Percentiles rank a stretch among this genome's conserved stretches.
phyloP scores from a whole-genome alignment of 1,140 invertebrate genomes.

The Diploscapter pachys region DNA sequence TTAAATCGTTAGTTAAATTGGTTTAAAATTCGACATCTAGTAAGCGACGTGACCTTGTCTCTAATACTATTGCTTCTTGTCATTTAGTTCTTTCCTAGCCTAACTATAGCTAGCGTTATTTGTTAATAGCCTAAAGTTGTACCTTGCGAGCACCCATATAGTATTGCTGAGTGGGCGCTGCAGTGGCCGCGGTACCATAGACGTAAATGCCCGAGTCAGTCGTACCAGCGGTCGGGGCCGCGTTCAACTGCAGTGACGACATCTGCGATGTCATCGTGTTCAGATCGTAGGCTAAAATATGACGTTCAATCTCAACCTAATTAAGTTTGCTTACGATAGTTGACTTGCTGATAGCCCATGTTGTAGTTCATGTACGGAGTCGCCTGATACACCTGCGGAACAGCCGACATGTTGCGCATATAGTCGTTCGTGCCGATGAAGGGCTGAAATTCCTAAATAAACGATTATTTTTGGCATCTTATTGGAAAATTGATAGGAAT shows the following conservation, averaged over 20 bases:
- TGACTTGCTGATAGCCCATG: slow-evolving; percentile 13
- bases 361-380: slow-evolving; percentile 6
- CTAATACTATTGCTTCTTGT: slow-evolving; percentile 9
- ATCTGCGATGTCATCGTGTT: slow-evolving; percentile 8
- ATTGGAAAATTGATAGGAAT: too few species aligned
- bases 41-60: background rate
- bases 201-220: slow-evolving; percentile 22
- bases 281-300: too few species aligned
- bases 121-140: background rate
- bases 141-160: slow-evolving; percentile 9
- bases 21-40: background rate
- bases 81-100: background rate
- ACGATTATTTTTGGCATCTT: too few species aligned
- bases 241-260: slow-evolving; percentile 24
- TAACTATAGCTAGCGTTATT: background rate
- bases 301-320: too few species aligned
- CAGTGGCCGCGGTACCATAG: background rate
- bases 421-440: background rate
- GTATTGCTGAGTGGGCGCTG: slow-evolving; percentile 1
- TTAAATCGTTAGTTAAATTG: too few species aligned
- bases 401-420: background rate
- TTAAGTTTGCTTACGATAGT: too few species aligned
- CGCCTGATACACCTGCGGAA: slow-evolving; percentile 6
- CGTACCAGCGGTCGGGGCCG: slow-evolving; percentile 3
- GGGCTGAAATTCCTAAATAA: slow-evolving; percentile 6